A percentile compares a stretch with the other conserved stretches of the same genome.
Conservation (phyloP, 1,140 invertebrate genomes). For the Sitophilus oryzae region DNA sequence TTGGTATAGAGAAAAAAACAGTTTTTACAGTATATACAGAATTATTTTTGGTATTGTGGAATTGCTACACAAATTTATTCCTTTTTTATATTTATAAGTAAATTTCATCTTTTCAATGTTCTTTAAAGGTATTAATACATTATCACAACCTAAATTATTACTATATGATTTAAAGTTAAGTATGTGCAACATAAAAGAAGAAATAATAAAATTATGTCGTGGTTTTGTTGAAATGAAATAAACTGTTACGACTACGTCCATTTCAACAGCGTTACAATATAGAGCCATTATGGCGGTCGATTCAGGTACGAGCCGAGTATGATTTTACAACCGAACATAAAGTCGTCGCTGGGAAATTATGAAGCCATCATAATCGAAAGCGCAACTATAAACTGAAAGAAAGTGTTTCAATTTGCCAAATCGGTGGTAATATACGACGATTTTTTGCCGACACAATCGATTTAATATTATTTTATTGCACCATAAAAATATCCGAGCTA, state of each 20-base stretch:
- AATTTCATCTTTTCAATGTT: too few species aligned
- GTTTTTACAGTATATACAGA: too few species aligned
- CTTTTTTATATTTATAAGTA: too few species aligned
- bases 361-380: conserved; percentile 9
- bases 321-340: conserved; percentile 28
- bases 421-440: conserved; percentile 18
- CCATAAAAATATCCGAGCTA: conserved; percentile 3
- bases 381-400: not conserved
- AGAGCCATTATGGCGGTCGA: not conserved
- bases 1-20: too few species aligned
- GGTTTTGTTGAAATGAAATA: not conserved
- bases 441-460: conserved; percentile 12
- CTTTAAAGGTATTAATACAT: too few species aligned
- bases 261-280: not conserved
- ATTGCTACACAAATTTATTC: too few species aligned
- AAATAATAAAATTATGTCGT: not conserved
- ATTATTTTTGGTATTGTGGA: too few species aligned
- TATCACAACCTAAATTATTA: too few species aligned
- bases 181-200: too few species aligned
- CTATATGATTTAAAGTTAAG: too few species aligned
- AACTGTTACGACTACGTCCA: not conserved
- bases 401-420: conserved; percentile 26
- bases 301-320: conserved; percentile 11
- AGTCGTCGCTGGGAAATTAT: conserved; percentile 28
- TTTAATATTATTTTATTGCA: conserved; percentile 4